Base-by-base conservation (phyloP, 2,113 vertebrate genomes). In the Sebastes fasciatus region DNA sequence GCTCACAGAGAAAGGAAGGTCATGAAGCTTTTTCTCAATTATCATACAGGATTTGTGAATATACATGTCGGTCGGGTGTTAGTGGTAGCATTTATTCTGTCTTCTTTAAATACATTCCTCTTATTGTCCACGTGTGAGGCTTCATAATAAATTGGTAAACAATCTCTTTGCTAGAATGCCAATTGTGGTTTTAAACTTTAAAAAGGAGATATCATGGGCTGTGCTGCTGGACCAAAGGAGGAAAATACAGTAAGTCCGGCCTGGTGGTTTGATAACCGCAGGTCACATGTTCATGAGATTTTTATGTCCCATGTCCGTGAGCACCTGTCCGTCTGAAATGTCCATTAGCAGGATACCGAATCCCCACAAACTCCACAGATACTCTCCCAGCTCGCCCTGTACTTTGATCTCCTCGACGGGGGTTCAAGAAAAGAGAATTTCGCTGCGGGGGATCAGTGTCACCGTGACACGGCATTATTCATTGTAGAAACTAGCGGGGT, bases 1-100 rank as follows among this genome's bases (percentile, higher is more conserved):
- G 91, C 94, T 94, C 94, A 91, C 90, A 91, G 91, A 83, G 90
- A 84, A 85, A 84, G 77, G 76, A 86, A 49, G 63, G 80, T 79
- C 73, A 71, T 70, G 43, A 82, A 75, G 68, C 54, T 55, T 77
- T 34, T 23, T 58, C 16, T 88, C 5, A 63, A 40, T 52, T 71
- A 69, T 57, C 26, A 55, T 34, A 65, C 43, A 84, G 58, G 54
- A 77, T 67, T 63, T 71, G 16, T 58, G n/a, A 80, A 80, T 42
- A 42, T 11, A 42, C 45, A 71, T 66, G n/a, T 70, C n/a, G 49
- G 68, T 72, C 74, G 80, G 71, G 73, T 82, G 46, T 71, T 66
- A 83, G 21, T 16, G 9, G 61, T 52, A 52, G 43, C 1, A 66
- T 82, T 66, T 58, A 8, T 49, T 60, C 40, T 5, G 60, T 62